phyloP scores from a whole-genome alignment of 2,888 invertebrate genomes.

The Caenorhabditis afra region DNA sequence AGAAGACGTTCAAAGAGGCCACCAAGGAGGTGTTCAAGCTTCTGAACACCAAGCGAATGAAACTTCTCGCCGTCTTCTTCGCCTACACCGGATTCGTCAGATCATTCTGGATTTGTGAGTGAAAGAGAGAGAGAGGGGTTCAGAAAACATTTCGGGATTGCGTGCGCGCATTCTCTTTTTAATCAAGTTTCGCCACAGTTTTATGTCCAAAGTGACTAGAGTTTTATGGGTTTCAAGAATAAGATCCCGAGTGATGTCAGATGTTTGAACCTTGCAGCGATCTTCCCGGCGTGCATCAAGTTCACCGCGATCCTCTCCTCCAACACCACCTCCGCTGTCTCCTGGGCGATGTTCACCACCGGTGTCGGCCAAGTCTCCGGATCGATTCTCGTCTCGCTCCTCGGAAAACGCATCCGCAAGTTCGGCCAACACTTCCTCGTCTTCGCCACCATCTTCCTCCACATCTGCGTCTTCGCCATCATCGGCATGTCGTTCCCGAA shows the following conservation, averaged over 20 bases:
- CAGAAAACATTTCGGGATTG: neutral
- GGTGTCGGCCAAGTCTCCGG: slow-evolving; percentile 46
- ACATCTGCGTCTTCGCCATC: slow-evolving; percentile 10
- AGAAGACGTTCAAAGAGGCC: neutral
- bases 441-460: slow-evolving; percentile 3
- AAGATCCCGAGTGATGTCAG: too few relatives aligned
- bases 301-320: slow-evolving; percentile 26
- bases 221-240: too few relatives aligned
- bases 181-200: too few relatives aligned
- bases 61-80: slow-evolving; percentile 33
- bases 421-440: slow-evolving; percentile 16
- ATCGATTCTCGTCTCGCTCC: slow-evolving; percentile 4
- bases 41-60: slow-evolving; percentile 8
- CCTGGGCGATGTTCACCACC: slow-evolving; percentile 33
- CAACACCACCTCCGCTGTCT: slow-evolving; percentile 37
- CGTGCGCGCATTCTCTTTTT: neutral
- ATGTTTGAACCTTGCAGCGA: slow-evolving; percentile 21
- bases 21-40: neutral
- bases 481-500: slow-evolving; percentile 43
- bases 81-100: slow-evolving; percentile 44
- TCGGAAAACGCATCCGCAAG: slow-evolving; percentile 20
- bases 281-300: slow-evolving; percentile 52
- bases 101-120: slow-evolving; percentile 58
- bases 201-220: too few relatives aligned
- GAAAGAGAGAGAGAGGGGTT: neutral